Percentiles rank a stretch among this genome's conserved stretches.
phyloP scores from a whole-genome alignment of 1,140 invertebrate genomes.

The Arctopsyche grandis region DNA sequence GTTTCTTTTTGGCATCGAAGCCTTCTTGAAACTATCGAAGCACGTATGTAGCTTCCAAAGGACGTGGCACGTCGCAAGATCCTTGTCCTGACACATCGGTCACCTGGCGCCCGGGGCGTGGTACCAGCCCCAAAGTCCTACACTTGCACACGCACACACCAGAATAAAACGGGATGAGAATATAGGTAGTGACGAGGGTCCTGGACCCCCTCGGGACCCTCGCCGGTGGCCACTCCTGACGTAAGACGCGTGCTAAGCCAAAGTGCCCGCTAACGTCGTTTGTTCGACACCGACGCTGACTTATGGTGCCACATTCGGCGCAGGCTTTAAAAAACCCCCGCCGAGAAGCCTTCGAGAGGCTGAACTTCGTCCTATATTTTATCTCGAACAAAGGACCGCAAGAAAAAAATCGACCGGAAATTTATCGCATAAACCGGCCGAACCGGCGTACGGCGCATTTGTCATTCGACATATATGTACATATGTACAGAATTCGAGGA shows the following conservation, averaged over 20 bases:
- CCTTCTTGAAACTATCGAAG: slow-evolving; percentile 20
- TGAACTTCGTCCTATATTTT: slow-evolving; percentile 16
- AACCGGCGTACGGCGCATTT: not conserved
- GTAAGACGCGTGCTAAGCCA: slow-evolving; percentile 27
- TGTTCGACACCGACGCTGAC: slow-evolving; percentile 37
- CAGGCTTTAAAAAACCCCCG: slow-evolving; percentile 22
- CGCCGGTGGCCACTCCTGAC: slow-evolving; percentile 27
- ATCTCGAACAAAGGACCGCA: slow-evolving; percentile 2
- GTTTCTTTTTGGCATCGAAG: not conserved
- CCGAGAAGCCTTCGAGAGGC: slow-evolving; percentile 5
- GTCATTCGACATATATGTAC: not conserved
- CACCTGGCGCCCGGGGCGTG: slow-evolving; percentile 11
- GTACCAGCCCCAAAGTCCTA: not conserved
- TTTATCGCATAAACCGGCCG: slow-evolving; percentile 6
- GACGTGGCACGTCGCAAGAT: slow-evolving; percentile 20
- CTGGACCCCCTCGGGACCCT: not conserved
- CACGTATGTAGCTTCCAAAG: slow-evolving; percentile 28
- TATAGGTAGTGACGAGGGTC: slow-evolving; percentile 25
- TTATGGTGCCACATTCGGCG: slow-evolving; percentile 33
- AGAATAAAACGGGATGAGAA: too few relatives aligned
- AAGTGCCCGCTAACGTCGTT: slow-evolving; percentile 30
- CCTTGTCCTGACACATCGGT: slow-evolving; percentile 29
- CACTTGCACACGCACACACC: not conserved
- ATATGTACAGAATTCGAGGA: too few relatives aligned
- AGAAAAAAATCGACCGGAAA: slow-evolving; percentile 9